Evolutionary conservation across 2,113 vertebrate species (phyloP).

Genomic region (Anolis carolinensis): DNA sequence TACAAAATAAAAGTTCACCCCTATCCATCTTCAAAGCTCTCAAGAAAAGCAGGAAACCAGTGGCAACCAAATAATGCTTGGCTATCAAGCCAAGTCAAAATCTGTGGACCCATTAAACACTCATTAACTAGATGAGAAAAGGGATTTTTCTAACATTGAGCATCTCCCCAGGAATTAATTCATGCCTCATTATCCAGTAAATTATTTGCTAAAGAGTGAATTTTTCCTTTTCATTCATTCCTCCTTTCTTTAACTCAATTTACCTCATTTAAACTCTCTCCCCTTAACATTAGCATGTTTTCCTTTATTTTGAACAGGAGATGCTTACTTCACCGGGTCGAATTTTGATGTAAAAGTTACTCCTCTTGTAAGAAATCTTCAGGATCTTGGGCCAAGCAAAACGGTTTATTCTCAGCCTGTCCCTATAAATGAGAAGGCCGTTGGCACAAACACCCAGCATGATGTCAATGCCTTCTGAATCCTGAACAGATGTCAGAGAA

Average conservation of each 20-base stretch:
- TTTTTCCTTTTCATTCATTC: too few species aligned
- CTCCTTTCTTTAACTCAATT: not conserved
- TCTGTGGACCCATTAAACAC: not conserved
- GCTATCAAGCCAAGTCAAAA: not conserved
- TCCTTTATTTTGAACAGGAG: not conserved
- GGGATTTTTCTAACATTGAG: not conserved
- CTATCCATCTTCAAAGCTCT: not conserved
- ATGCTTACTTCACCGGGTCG: constrained; percentile 92
- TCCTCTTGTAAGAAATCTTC: constrained; percentile 99
- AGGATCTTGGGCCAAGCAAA: constrained; percentile 99
- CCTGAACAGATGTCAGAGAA: constrained; percentile 73
- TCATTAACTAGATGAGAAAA: constrained; percentile 15
- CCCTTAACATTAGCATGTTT: not conserved
- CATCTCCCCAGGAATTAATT: not conserved
- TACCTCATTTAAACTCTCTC: not conserved
- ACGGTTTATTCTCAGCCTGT: constrained; percentile 96
- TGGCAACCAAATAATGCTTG: not conserved
- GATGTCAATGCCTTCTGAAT: constrained; percentile 98
- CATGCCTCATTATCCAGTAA: not conserved
- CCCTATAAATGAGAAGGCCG: constrained; percentile 95
- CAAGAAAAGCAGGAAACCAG: not conserved
- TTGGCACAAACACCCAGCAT: constrained; percentile 98
- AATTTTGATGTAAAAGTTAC: constrained; percentile 99
- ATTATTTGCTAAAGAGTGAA: not conserved
- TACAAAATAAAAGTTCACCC: not conserved